Evolutionary conservation across 1,140 invertebrate species (phyloP).

Genomic region (Drosophila insularis): DNA sequence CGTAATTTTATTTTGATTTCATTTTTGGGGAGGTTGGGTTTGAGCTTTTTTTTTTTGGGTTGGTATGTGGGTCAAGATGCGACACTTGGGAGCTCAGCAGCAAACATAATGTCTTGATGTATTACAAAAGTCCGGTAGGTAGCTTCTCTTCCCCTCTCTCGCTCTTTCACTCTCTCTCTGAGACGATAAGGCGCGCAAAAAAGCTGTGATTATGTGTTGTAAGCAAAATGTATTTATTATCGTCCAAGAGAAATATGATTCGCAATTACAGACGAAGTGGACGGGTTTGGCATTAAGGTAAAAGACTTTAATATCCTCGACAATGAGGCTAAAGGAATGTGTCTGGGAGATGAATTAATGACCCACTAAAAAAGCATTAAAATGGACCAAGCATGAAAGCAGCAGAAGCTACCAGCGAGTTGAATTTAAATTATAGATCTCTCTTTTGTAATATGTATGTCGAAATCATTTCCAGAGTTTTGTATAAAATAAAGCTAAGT

Average conservation of each 20-base stretch:
- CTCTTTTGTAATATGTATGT: too few species aligned
- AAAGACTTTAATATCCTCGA: slow-evolving; percentile 44
- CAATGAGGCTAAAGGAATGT: neutral
- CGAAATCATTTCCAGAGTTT: too few species aligned
- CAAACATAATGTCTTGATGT: slow-evolving; percentile 58
- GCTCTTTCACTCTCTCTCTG: too few species aligned
- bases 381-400: neutral
- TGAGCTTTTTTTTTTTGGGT: slow-evolving; percentile 30
- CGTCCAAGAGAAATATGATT: slow-evolving; percentile 51
- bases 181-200: slow-evolving; percentile 39
- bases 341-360: neutral
- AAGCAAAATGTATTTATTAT: slow-evolving; percentile 48
- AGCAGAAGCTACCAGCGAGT: neutral
- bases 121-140: slow-evolving; percentile 42
- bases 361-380: neutral
- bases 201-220: slow-evolving; percentile 59
- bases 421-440: too few species aligned
- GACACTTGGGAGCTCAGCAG: slow-evolving; percentile 54
- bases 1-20: slow-evolving; percentile 58
- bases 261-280: slow-evolving; percentile 37
- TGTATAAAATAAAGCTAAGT: too few species aligned
- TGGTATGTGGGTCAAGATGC: slow-evolving; percentile 71
- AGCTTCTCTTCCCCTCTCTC: neutral
- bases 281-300: slow-evolving; percentile 35
- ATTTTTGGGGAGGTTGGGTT: slow-evolving; percentile 55